Evolutionary conservation across 2,113 vertebrate genomes (phyloP), one percentile per base, ranked within the genome.

Genomic region (Psettodes erumei): DNA sequence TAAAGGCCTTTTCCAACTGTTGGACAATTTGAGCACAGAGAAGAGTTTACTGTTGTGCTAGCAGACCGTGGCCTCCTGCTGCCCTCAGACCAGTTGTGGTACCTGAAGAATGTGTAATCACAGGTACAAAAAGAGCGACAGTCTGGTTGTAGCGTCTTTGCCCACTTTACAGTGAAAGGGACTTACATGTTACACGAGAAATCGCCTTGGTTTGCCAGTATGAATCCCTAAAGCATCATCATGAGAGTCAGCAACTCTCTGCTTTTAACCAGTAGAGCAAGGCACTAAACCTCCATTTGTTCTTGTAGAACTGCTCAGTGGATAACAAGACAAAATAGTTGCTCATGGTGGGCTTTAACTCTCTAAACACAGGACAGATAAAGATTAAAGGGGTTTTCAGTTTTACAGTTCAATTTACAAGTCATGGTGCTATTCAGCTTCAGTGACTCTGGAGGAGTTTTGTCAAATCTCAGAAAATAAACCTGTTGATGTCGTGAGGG

Each of bases 111-210:
- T 33, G 65, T 59, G 32, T 61, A 67, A 84, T 79, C 62, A 70
- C 71, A 70, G 54, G 45, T 53, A 72, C 58, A 81, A 68, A 80
- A 33, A 64, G 37, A 74, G 78, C 37, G 55, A 64, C 61, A 45
- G 60, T 65, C 55, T 56, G 59, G 63, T 62, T 51, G 64, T 68
- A 72, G 71, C 13, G 18, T 64, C 62, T 51, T 55, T n/a, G 51
- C 50, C 40, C 45, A 47, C 54, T 35, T 69, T 65, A 67, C 27
- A 59, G 33, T 61, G 62, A 67, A 66, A 73, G 58, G 30, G 30
- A 13, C 32, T 55, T 19, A n/a, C n/a, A n/a, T n/a, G n/a, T n/a
- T n/a, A n/a, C n/a, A n/a, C 21, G 28, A 60, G 2, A 30, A 80
- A 60, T 62, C 56, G 48, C 38, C 51, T 33, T 19, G 23, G 28